Conservation (phyloP, 2,888 invertebrate species). For the Stratiomys singularior region DNA sequence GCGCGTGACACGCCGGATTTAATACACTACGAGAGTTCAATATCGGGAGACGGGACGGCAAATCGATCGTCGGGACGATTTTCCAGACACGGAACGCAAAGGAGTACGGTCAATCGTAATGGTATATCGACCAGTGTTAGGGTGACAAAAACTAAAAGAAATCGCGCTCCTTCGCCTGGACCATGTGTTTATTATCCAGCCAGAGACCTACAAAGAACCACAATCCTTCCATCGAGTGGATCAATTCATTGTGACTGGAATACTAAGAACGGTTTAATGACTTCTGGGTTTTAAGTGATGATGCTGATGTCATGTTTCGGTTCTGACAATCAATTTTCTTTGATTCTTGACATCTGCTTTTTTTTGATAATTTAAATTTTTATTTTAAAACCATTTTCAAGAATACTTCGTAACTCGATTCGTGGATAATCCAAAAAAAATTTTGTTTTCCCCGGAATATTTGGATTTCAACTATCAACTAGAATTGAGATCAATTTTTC, state of each 20-base stretch:
- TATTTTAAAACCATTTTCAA: too few species aligned
- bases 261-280: conserved; percentile 63
- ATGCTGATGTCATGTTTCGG: not conserved
- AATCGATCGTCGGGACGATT: conserved; percentile 72
- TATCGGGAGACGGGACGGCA: conserved; percentile 77
- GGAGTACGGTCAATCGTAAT: conserved; percentile 60
- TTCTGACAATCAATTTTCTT: not conserved
- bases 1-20: conserved; percentile 76
- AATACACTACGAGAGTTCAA: conserved; percentile 85
- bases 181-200: conserved; percentile 67
- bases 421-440: too few species aligned
- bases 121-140: conserved; percentile 59
- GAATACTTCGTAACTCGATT: too few species aligned
- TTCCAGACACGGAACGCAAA: conserved; percentile 68
- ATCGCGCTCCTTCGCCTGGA: conserved; percentile 65
- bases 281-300: conserved; percentile 60
- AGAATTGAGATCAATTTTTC: too few species aligned
- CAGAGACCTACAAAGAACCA: conserved; percentile 61
- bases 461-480: too few species aligned
- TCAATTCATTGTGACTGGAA: conserved; percentile 63
- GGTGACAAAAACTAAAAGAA: conserved; percentile 62
- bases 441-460: too few species aligned
- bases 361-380: too few species aligned
- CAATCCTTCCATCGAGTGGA: conserved; percentile 57
- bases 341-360: too few species aligned